Evolutionary conservation across 92 coral and sea anemone species (phyloP).

Genomic region (Hydrozoanthus gracilis): DNA sequence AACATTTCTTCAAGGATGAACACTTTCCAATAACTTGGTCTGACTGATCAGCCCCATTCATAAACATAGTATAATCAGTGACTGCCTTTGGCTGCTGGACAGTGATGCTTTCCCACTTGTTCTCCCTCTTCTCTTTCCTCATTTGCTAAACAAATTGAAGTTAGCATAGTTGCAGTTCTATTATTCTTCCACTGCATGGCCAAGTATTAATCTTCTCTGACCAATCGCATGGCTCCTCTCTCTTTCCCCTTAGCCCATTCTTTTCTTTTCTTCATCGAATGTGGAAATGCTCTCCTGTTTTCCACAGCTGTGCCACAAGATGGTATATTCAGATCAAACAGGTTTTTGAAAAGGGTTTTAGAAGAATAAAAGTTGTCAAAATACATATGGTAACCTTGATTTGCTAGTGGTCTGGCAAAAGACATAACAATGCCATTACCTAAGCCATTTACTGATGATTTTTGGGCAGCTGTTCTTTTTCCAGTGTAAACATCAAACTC

Average conservation of each 20-base stretch:
- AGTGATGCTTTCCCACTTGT: background rate
- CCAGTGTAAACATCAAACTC: background rate
- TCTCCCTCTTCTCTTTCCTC: background rate
- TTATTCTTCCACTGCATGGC: background rate
- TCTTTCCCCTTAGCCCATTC: too few species aligned
- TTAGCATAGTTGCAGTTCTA: background rate
- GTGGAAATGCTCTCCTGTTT: slow-evolving; percentile 1
- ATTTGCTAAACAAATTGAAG: slow-evolving; percentile 2
- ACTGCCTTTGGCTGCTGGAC: background rate
- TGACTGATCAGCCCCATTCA: background rate
- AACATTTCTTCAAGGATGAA: background rate
- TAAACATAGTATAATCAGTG: too few species aligned
- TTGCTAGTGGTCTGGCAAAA: slow-evolving; percentile 1
- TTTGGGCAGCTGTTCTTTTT: background rate
- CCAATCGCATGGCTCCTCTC: too few species aligned
- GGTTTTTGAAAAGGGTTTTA: background rate
- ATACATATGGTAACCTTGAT: background rate
- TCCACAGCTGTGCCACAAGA: background rate
- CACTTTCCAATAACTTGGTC: background rate
- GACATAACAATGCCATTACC: slow-evolving; percentile 8
- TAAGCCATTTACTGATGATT: background rate
- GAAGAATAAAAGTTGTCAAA: background rate
- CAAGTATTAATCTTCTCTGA: too few species aligned
- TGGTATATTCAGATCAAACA: background rate
- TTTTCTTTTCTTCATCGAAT: background rate